phyloP scores from a whole-genome alignment of 2,888 invertebrate genomes.

The Lepidochitona cinerea region DNA sequence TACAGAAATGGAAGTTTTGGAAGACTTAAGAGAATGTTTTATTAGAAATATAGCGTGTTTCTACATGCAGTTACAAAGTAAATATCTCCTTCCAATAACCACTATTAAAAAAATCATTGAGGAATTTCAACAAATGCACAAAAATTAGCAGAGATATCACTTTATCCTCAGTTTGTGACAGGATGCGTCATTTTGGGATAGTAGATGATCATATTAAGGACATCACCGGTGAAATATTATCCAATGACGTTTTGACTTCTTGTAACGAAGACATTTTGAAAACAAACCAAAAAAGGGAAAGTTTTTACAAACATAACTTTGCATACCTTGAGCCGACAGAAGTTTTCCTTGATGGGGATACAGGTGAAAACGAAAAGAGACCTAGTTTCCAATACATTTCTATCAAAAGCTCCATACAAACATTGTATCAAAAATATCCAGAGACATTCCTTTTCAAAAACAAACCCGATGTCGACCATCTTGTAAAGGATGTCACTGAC shows the following conservation, averaged over 20 bases:
- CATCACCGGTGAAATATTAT: background rate
- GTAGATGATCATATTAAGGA: background rate
- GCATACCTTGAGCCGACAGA: background rate
- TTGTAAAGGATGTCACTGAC: background rate
- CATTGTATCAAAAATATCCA: background rate
- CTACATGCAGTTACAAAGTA: background rate
- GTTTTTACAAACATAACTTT: background rate
- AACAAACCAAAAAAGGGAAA: background rate
- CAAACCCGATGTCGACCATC: too few species aligned
- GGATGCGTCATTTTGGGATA: background rate
- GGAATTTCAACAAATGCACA: background rate
- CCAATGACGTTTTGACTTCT: background rate
- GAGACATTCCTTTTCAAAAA: background rate
- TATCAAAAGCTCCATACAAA: background rate
- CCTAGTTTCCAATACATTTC: background rate
- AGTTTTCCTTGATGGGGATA: background rate
- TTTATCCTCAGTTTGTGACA: background rate
- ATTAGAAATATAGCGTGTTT: background rate
- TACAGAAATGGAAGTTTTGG: background rate
- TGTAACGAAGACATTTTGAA: background rate
- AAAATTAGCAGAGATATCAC: background rate
- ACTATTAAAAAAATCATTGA: too few species aligned
- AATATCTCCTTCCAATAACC: too few species aligned
- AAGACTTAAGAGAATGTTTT: background rate
- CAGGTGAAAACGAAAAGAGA: background rate